Base-by-base conservation (phyloP, 2,888 invertebrate species). In the Trisateles emortualis region DNA sequence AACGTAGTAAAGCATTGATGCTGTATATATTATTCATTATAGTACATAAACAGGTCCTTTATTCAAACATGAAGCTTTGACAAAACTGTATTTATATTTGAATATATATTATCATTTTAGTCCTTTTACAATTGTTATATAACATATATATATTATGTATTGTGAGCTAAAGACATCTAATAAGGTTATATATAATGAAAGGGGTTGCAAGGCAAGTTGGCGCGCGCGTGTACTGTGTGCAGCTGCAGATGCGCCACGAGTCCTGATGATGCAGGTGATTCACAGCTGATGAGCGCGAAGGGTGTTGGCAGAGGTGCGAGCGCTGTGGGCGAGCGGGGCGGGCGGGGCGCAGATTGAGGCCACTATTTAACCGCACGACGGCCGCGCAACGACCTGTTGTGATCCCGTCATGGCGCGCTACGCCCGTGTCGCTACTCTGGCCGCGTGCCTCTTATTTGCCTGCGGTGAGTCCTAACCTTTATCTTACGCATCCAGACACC, bases 351-450 rank as follows among this genome's bases (percentile, higher is more conserved):
- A 83, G 88, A 92, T 92, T 92, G 92, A 92, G 92, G 92, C 90
- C 91, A 92, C 85, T 93, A 93, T 93, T 93, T 92, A 93, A 93
- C 85, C 85, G 88, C 87, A 84, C 86, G 83, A 83, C 88, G 83
- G 87, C 87, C 89, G 91, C 92, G 88, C 90, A 86, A 79, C 92
- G 92, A 92, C 93, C 93, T 93, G 93, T 93, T 93, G 93, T 92
- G 93, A 92, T 91, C 91, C 92, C 91, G 92, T 87, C 92, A 93
- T 93, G 93, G 92, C 92, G 93, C 93, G 91, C 88, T 88, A 88
- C 93, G 93, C 90, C 88, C 90, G 91, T 92, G 90, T 93, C 91
- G 87, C 92, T 90, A 86, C 91, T 88, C 86, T 93, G 87, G 90
- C 90, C 91, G 92, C 90, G 90, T 93, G 92, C 84, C 91, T 92